Conservation (phyloP, 1,140 invertebrate genomes). For the Papilio machaon region DNA sequence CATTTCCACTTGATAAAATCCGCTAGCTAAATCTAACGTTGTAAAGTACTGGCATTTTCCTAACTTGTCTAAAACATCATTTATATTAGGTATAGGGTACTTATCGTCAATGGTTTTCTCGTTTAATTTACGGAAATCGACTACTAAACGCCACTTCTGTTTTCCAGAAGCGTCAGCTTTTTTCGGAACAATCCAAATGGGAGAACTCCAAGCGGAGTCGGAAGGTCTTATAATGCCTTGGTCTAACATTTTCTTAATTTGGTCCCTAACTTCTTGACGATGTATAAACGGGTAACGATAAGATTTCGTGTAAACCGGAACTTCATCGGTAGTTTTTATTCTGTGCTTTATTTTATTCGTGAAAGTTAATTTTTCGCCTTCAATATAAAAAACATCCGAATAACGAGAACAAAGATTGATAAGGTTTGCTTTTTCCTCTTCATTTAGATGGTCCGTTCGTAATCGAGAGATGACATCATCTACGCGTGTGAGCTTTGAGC, state of each 20-base stretch:
- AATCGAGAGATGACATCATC: too few species aligned
- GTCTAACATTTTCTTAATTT: conserved; percentile 52
- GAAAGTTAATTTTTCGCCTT: conserved; percentile 48
- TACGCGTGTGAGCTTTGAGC: too few species aligned
- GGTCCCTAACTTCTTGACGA: conserved; percentile 35
- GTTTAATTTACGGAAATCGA: conserved; percentile 62
- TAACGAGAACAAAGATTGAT: conserved; percentile 41
- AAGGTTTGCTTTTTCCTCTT: conserved; percentile 46
- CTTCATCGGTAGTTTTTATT: conserved; percentile 53
- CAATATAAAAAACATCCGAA: conserved; percentile 49
- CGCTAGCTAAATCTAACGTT: too few species aligned
- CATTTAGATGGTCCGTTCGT: neutral
- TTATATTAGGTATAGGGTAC: conserved; percentile 24
- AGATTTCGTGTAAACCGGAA: conserved; percentile 44
- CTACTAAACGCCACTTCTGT: conserved; percentile 52
- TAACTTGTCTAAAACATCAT: neutral
- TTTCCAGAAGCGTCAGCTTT: conserved; percentile 48
- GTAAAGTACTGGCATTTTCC: too few species aligned
- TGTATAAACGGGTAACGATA: conserved; percentile 43
- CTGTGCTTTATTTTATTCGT: conserved; percentile 54
- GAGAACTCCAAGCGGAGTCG: conserved; percentile 54
- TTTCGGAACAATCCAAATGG: conserved; percentile 48
- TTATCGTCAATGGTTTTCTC: conserved; percentile 47
- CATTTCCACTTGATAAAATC: too few species aligned
- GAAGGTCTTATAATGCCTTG: conserved; percentile 60